Conservation (phyloP, 2,113 vertebrate species). For the Erpornis zantholeuca region DNA sequence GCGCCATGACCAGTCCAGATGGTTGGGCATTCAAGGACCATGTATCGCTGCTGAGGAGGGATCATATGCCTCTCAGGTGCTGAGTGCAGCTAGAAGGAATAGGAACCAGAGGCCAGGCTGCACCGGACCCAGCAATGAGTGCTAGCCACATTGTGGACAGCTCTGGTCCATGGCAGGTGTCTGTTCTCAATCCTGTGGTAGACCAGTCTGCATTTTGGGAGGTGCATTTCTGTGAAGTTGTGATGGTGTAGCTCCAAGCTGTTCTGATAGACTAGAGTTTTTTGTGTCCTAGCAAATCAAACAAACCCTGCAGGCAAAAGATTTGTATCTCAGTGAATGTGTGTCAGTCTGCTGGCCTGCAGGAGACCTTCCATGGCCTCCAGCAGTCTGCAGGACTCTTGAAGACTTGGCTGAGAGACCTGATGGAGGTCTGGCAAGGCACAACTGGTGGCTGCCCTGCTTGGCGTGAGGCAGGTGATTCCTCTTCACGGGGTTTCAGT, state of each 20-base stretch:
- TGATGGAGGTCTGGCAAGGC: background rate
- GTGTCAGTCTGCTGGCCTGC: background rate
- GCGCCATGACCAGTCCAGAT: background rate
- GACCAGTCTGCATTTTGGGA: background rate
- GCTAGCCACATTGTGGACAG: background rate
- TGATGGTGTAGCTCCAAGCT: background rate
- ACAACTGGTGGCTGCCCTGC: background rate
- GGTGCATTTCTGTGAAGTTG: background rate
- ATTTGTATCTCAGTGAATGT: background rate
- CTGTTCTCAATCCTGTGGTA: fast-evolving
- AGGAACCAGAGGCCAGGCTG: background rate
- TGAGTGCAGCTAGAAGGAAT: background rate
- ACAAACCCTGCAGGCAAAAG: background rate
- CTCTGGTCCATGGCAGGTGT: background rate
- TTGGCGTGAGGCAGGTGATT: background rate
- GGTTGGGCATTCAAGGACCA: background rate
- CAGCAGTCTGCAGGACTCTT: background rate
- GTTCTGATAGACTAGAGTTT: background rate
- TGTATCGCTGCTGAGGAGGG: background rate
- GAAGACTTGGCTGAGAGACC: background rate
- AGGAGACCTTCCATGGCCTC: background rate
- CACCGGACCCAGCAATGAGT: background rate
- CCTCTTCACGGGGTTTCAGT: background rate
- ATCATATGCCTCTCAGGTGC: fast-evolving
- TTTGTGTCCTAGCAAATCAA: background rate